Evolutionary conservation across 2,888 invertebrate species (phyloP).

Genomic region (Antheraea yamamai): DNA sequence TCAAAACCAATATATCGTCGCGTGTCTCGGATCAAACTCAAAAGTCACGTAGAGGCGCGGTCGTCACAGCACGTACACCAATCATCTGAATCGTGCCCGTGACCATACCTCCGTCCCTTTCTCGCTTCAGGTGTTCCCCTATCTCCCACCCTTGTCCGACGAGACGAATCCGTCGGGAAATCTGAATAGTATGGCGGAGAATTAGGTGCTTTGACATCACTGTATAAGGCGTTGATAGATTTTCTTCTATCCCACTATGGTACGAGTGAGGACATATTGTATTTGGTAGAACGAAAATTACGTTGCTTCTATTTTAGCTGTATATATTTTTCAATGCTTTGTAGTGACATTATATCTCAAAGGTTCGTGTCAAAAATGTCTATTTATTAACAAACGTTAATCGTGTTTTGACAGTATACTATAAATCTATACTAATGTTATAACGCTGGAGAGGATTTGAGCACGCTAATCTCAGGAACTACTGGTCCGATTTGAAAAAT

Average conservation of each 20-base stretch:
- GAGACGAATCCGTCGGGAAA: slow-evolving; percentile 72
- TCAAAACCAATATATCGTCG: slow-evolving; percentile 49
- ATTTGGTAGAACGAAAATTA: not conserved
- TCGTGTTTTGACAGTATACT: too few relatives aligned
- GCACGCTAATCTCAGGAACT: too few relatives aligned
- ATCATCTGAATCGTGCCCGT: slow-evolving; percentile 76
- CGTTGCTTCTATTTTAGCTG: not conserved
- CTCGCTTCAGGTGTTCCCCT: slow-evolving; percentile 27
- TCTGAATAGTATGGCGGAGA: slow-evolving; percentile 69
- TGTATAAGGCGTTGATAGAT: slow-evolving; percentile 72
- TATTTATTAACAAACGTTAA: too few relatives aligned
- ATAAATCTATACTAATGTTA: too few relatives aligned
- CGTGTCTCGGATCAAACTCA: slow-evolving; percentile 47
- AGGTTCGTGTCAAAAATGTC: not conserved
- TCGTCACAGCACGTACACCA: slow-evolving; percentile 76
- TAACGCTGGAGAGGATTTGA: too few relatives aligned
- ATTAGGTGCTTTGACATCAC: slow-evolving; percentile 79
- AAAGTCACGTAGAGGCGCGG: slow-evolving; percentile 76
- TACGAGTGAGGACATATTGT: slow-evolving; percentile 34
- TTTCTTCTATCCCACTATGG: slow-evolving; percentile 61
- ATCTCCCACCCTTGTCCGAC: slow-evolving; percentile 42
- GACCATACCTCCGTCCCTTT: slow-evolving; percentile 63
- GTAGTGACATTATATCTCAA: not conserved
- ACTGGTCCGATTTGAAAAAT: too few relatives aligned
- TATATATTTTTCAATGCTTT: not conserved